Evolutionary conservation across 1,140 invertebrate genomes (phyloP), one percentile per base, ranked within the genome.

Genomic region (Pseudomyrmex concolor): DNA sequence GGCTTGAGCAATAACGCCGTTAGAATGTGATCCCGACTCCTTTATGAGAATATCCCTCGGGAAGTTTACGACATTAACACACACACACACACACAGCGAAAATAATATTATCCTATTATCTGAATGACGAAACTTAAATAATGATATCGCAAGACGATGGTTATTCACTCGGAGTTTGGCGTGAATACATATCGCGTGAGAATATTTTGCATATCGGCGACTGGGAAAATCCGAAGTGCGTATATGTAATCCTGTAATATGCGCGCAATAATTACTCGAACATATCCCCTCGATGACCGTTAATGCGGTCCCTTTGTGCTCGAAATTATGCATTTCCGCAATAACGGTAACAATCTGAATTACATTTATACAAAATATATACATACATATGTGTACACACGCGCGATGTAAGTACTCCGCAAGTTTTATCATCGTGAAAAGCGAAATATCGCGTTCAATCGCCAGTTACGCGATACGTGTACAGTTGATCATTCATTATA

Each of bases 11-110:
- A 81, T 85, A 85, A 86, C 60, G 50, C 43, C 50, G 10, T 48
- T 80, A 85, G 55, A 15, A 81, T 81, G 59, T 50, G 54, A 85
- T 85, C 76, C 82, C 22, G 13, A 34, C 7, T 57, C 15, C 25
- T 80, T 74, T 50, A 48, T 68, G 34, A 57, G 43, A 19, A 68
- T 59, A 10, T 51, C 15, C 9, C 43, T 59, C 43, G 15, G 34
- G 62, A 80, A 67, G 13, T 80, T 85, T 25, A 55, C 15, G 15
- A 3, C 7, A 15, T n/a, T 48, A n/a, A 12, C 13, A 0, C 2
- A 15, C 15, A 43, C 45, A 55, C 22, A 10, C n/a, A 0, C 2
- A 17, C 12, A 43, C 45, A 50, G 66, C 48, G 51, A 54, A 85
- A 55, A 63, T 82, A 34, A 34, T 34, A 34, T 34, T 34, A 34